Conservation (phyloP, 2,113 vertebrate genomes). For the Saccopteryx bilineata region DNA sequence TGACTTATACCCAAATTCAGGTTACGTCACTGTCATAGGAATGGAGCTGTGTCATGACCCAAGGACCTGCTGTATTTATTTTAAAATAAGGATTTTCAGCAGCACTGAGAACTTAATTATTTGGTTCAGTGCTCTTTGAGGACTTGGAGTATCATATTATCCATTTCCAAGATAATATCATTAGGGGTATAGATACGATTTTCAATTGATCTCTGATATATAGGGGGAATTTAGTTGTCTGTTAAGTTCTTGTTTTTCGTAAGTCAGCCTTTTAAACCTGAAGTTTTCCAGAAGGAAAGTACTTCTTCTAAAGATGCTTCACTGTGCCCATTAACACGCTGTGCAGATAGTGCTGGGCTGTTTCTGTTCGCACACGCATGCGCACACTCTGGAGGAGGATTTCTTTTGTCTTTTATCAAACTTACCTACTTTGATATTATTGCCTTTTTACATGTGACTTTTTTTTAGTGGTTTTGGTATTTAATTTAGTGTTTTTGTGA, state of each 20-base stretch:
- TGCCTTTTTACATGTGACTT: background rate
- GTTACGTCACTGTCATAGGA: too few relatives aligned
- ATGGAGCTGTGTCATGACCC: too few relatives aligned
- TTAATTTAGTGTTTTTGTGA: conserved; percentile 36
- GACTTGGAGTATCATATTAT: background rate
- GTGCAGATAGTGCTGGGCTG: background rate
- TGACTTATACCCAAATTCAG: too few relatives aligned
- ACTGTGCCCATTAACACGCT: background rate
- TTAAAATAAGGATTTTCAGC: conserved; percentile 25
- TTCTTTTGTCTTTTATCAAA: conserved; percentile 13
- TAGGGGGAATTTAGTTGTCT: conserved; percentile 30
- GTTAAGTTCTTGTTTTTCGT: conserved; percentile 40
- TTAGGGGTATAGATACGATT: conserved; percentile 16
- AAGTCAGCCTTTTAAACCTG: background rate
- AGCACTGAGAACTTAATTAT: background rate
- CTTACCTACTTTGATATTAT: background rate
- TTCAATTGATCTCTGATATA: conserved; percentile 31
- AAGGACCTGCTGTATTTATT: background rate
- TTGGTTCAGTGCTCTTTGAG: background rate
- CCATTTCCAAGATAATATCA: conserved; percentile 14
- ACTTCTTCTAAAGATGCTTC: background rate
- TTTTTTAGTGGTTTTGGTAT: conserved; percentile 27
- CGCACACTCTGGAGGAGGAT: background rate
- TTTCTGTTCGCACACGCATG: background rate
- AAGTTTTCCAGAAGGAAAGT: conserved; percentile 29